These are phyloP conservation scores for Tokudaia tokunoshimensis DNA, from an alignment of 2,797 vertebrate genomes.

Conservation along the genomic window DNA sequence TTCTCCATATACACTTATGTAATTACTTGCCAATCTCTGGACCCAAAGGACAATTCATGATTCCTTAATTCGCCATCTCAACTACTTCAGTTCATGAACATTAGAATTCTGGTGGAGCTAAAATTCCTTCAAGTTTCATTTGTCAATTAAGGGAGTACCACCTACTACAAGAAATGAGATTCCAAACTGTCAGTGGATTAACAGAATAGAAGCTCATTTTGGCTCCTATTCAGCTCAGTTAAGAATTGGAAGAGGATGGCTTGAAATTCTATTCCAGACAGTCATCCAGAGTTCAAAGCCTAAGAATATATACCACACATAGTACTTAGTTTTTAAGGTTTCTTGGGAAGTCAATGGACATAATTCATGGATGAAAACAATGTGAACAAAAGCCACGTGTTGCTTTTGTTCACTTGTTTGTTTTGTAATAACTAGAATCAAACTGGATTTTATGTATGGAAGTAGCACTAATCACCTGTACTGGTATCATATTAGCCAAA, in stretches of 20 bases:
- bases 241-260: background rate
- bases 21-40: background rate
- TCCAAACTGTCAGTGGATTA: background rate
- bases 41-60: background rate
- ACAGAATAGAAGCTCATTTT: background rate
- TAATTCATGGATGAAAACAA: background rate
- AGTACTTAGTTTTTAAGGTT: background rate
- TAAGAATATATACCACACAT: background rate
- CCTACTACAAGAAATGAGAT: background rate
- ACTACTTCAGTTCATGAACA: background rate
- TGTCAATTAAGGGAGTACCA: background rate
- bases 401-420: background rate
- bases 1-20: background rate
- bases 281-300: background rate
- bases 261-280: background rate
- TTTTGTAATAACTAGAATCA: background rate
- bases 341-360: background rate
- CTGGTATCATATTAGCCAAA: background rate
- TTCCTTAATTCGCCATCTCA: background rate
- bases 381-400: background rate
- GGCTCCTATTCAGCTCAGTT: background rate
- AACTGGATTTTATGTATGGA: no score
- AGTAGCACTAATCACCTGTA: background rate
- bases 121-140: background rate
- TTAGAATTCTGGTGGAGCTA: background rate